Evolutionary conservation across 2,888 invertebrate genomes (phyloP), one percentile per base, ranked within the genome.

Genomic region (Yponomeuta cagnagella): DNA sequence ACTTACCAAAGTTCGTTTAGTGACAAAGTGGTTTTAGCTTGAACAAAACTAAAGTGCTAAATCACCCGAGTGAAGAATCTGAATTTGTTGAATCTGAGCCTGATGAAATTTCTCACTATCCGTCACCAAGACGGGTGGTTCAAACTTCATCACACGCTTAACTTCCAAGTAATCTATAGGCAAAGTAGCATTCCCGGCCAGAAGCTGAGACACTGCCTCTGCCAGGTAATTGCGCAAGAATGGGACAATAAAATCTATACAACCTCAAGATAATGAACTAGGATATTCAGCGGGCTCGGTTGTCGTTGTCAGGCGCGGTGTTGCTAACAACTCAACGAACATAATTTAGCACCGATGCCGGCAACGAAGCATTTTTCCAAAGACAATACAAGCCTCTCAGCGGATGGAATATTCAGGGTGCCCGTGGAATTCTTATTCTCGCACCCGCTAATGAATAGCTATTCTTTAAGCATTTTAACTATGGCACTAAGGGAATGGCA

Each of bases 361-460:
- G 76, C 79, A 81, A 82, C 78, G 79, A 81, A 82, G 85, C 85
- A 90, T 91, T 90, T 92, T 92, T 90, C 87, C 83, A 85, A 86
- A 89, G 89, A 92, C 92, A 91, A 92, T 90, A 90, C 90, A 88
- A 84, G 86, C 80, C 82, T 79, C 84, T 58, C 82, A 80, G 77
- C 85, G 85, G 84, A 84, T 81, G 88, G 88, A 87, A 88, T 90
- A 92, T 90, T 87, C 89, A 87, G 88, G 89, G 87, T 88, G 85
- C 88, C 83, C 88, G 78, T 87, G 88, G 90, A 91, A 92, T 92
- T 89, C 89, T 89, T 85, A 91, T 90, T 90, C 90, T 92, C 91
- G 90, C 92, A 86, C 91, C 90, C 87, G 82, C 90, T 92, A 92
- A 91, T 92, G 92, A 92, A 92, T 91, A 92, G 89, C 89, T 90